A percentile compares a stretch with the other conserved stretches of the same genome.
Conservation (phyloP, 2,888 invertebrate species). For the Melanostoma mellinum region DNA sequence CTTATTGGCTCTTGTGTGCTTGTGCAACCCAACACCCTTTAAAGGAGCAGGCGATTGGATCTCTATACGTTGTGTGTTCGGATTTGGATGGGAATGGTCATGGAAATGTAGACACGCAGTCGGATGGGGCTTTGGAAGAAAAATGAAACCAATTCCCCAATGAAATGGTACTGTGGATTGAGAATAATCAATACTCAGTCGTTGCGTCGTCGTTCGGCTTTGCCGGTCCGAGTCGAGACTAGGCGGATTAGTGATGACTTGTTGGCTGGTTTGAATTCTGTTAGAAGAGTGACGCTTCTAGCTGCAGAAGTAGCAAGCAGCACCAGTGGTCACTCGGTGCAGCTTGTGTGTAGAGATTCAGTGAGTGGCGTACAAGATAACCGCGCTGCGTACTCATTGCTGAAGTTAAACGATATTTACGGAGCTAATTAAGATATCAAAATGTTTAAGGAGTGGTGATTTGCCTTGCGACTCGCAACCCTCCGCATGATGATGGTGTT, state of each 20-base stretch:
- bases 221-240: slow-evolving; percentile 28
- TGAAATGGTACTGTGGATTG: slow-evolving; percentile 51
- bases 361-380: slow-evolving; percentile 68
- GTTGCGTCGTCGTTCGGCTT: slow-evolving; percentile 6
- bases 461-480: slow-evolving; percentile 33
- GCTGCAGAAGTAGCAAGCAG: slow-evolving; percentile 16
- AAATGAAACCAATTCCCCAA: slow-evolving; percentile 68
- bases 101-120: slow-evolving; percentile 61
- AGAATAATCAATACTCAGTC: slow-evolving; percentile 52
- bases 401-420: slow-evolving; percentile 76
- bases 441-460: slow-evolving; percentile 73
- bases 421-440: slow-evolving; percentile 77
- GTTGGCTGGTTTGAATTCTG: slow-evolving; percentile 69
- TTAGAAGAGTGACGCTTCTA: slow-evolving; percentile 39
- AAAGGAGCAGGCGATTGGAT: slow-evolving; percentile 57
- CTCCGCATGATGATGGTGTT: slow-evolving; percentile 8
- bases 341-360: slow-evolving; percentile 49
- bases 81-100: slow-evolving; percentile 21
- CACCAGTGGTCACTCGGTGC: slow-evolving; percentile 50
- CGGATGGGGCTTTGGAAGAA: slow-evolving; percentile 53
- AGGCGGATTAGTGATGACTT: slow-evolving; percentile 68
- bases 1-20: slow-evolving; percentile 50
- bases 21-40: slow-evolving; percentile 61
- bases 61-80: slow-evolving; percentile 55
- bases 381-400: slow-evolving; percentile 68